Base-by-base conservation (phyloP, 2,113 vertebrate genomes). In the Muntiacus muntjak region DNA sequence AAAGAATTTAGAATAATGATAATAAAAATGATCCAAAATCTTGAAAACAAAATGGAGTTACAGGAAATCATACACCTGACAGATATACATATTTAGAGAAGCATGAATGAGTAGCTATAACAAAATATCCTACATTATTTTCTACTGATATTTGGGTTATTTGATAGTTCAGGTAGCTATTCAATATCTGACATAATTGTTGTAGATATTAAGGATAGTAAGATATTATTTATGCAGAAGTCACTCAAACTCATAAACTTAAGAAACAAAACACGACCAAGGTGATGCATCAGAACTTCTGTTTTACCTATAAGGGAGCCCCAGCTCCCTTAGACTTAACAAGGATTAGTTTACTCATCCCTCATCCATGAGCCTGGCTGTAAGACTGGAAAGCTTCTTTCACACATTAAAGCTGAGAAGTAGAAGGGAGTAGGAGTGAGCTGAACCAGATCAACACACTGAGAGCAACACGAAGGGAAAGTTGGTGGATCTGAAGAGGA, bases 381-480 rank as follows among this genome's bases (percentile, higher is more conserved):
- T 86, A 71, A 92, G 88, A 92, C 13, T 43, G 82, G 43, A 89
- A 96, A 87, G 93, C 33, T 23, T 88, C 28, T 54, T 1, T 1
- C 62, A 28, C 23, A 90, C 50, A 84, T 64, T 89, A 79, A 81
- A 84, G 93, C 28, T 92, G 28, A 92, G 89, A 92, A 50, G 71
- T 13, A 94, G 76, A 96, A 62, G 40, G 33, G 55, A 6, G 40
- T 54, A 91, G 30, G 15, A n/a, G 4, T 89, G 26, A 40, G 50
- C 54, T 95, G 54, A 97, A 95, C 33, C 58, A 93, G 52, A 93
- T 82, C 89, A 91, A 96, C 88, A 96, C 28, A 58, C 7, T 86
- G 84, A 97, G 5, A 94, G 76, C n/a, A 97, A 93, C 21, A 97
- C 87, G 54, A 95, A 97, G 33, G 86, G 60, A 96, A 97, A 97